These are phyloP conservation scores for Apostichopus japonicus DNA, from an alignment of 35 echinoderm and acorn worm species.

Conservation along the genomic window DNA sequence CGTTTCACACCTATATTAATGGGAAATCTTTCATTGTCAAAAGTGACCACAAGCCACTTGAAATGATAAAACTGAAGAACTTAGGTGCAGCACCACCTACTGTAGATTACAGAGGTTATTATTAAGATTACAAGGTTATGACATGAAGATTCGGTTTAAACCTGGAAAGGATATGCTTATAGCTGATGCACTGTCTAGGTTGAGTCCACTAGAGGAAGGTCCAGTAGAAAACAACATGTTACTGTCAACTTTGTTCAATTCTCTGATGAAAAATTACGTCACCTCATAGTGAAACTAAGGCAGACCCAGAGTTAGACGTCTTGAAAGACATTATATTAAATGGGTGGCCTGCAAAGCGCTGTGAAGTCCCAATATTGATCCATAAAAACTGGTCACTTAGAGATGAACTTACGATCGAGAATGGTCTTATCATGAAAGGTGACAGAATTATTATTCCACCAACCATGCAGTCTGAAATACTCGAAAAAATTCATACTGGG, in stretches of 20 bases:
- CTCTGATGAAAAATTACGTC: not conserved
- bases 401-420: not conserved
- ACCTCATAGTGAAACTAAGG: not conserved
- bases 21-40: conserved; percentile 26
- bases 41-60: not conserved
- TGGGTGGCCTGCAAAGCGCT: not conserved
- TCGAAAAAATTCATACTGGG: conserved; percentile 25
- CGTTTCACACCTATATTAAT: conserved; percentile 72
- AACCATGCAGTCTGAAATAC: conserved; percentile 1
- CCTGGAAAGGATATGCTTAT: too few species aligned
- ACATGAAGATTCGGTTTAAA: too few species aligned
- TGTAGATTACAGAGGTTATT: too few species aligned
- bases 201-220: too few species aligned
- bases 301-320: not conserved
- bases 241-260: too few species aligned
- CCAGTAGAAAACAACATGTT: too few species aligned
- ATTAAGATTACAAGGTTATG: too few species aligned
- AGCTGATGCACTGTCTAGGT: too few species aligned
- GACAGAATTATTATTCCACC: not conserved
- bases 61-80: too few species aligned
- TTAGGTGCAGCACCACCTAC: too few species aligned
- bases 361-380: not conserved
- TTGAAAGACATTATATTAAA: not conserved
- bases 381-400: not conserved
- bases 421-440: conserved; percentile 6